A percentile compares a stretch with the other conserved stretches of the same genome.
phyloP scores from a whole-genome alignment of 1,140 invertebrate species.

The Heliothis subflexa region DNA sequence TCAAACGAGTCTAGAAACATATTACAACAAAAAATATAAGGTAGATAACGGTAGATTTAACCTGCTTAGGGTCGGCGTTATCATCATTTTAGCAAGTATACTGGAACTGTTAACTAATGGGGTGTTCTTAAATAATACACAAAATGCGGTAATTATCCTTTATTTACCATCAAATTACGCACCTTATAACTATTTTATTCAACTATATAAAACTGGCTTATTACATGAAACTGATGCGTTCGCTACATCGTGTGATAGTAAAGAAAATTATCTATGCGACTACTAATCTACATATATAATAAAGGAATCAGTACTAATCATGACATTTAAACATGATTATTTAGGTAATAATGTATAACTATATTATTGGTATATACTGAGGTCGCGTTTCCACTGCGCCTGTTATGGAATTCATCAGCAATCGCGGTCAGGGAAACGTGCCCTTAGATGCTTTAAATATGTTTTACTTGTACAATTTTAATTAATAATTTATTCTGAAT shows the following conservation, averaged over 20 bases:
- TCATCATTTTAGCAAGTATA: too few species aligned
- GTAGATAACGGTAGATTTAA: too few species aligned
- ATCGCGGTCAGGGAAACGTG: constrained; percentile 29
- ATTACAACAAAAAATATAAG: too few species aligned
- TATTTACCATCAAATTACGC: constrained; percentile 76
- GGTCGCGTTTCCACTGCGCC: constrained; percentile 39
- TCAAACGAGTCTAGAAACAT: too few species aligned
- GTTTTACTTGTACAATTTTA: background rate
- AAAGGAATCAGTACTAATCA: constrained; percentile 51
- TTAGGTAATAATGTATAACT: constrained; percentile 37
- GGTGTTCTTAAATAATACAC: constrained; percentile 65
- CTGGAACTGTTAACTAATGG: too few species aligned
- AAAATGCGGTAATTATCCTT: constrained; percentile 67
- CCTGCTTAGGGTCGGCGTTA: too few species aligned
- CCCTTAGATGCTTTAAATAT: constrained; percentile 13
- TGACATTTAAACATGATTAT: constrained; percentile 47
- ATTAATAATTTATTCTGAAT: constrained; percentile 20
- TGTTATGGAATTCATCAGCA: constrained; percentile 10
- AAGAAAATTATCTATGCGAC: constrained; percentile 51
- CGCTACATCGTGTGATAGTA: constrained; percentile 56
- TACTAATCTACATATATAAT: constrained; percentile 37
- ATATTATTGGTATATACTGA: constrained; percentile 29
- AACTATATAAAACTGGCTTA: constrained; percentile 74
- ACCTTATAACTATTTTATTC: constrained; percentile 72
- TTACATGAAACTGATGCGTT: constrained; percentile 56